Conservation (phyloP, 2,888 invertebrate genomes). For the Agonopterix arenella region DNA sequence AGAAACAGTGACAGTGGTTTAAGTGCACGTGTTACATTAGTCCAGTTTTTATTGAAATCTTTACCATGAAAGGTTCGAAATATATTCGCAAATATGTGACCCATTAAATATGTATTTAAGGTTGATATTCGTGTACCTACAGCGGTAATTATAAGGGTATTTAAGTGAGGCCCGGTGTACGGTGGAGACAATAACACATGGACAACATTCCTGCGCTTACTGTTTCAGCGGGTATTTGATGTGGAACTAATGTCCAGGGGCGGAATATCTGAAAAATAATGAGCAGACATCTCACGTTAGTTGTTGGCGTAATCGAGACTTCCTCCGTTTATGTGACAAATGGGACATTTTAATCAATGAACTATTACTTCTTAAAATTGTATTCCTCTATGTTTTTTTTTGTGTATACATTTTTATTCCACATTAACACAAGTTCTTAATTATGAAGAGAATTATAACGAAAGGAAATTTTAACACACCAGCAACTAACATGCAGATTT, state of each 20-base stretch:
- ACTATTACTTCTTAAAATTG: too few species aligned
- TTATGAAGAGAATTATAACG: slow-evolving; percentile 15
- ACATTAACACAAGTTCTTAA: too few species aligned
- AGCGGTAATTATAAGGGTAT: slow-evolving; percentile 33
- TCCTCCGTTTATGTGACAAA: slow-evolving; percentile 23
- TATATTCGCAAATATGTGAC: slow-evolving; percentile 38
- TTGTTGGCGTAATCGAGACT: slow-evolving; percentile 54
- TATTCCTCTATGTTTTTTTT: too few species aligned
- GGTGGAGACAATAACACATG: slow-evolving; percentile 70
- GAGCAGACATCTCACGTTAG: slow-evolving; percentile 62
- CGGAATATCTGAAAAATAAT: slow-evolving; percentile 74
- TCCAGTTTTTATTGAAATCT: slow-evolving; percentile 9
- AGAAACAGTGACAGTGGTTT: slow-evolving; percentile 43
- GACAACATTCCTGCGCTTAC: slow-evolving; percentile 72
- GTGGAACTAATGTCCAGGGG: slow-evolving; percentile 73
- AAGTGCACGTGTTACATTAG: slow-evolving; percentile 43
- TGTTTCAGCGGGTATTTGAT: slow-evolving; percentile 70
- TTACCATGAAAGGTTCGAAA: slow-evolving; percentile 26
- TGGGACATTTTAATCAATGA: background rate
- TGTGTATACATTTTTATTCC: too few species aligned
- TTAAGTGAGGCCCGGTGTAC: slow-evolving; percentile 47
- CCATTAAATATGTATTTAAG: slow-evolving; percentile 32
- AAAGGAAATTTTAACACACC: slow-evolving; percentile 43
- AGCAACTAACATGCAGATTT: slow-evolving; percentile 45
- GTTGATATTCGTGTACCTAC: slow-evolving; percentile 27